Percentiles rank a stretch among this genome's conserved stretches.
phyloP scores from a whole-genome alignment of 2,113 vertebrate species.

The Poecilia latipinna region DNA sequence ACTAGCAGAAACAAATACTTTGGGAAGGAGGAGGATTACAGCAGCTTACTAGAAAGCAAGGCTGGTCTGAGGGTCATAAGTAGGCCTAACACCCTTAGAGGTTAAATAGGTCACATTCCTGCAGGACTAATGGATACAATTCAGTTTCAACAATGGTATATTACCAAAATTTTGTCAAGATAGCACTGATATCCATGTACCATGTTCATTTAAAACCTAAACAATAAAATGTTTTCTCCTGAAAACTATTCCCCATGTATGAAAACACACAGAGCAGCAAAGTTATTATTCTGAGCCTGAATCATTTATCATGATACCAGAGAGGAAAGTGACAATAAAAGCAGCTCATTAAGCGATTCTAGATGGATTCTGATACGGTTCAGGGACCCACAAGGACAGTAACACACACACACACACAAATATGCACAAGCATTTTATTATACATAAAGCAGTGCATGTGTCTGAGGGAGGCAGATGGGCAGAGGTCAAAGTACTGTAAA shows the following conservation, averaged over 20 bases:
- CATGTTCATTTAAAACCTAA: background rate
- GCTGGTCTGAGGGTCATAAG: conserved; percentile 41
- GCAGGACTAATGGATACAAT: conserved; percentile 26
- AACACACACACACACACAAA: background rate
- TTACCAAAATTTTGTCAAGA: conserved; percentile 22
- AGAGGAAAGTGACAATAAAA: background rate
- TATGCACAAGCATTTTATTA: background rate
- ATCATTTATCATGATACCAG: conserved; percentile 14
- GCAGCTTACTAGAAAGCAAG: conserved; percentile 31
- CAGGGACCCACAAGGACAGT: too few relatives aligned
- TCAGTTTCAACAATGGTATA: background rate
- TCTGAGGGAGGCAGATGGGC: conserved; percentile 40
- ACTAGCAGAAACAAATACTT: conserved; percentile 35
- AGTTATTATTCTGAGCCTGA: background rate
- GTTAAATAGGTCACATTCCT: conserved; percentile 58
- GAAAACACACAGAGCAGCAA: background rate
- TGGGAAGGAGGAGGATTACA: conserved; percentile 16
- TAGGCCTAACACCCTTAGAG: conserved; percentile 43
- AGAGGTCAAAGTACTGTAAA: conserved; percentile 41
- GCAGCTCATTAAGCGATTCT: background rate
- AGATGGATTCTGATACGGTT: conserved; percentile 1
- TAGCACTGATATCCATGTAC: background rate
- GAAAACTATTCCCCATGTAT: background rate
- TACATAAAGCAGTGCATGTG: conserved; percentile 30
- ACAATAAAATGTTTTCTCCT: background rate